Percentiles rank a stretch among this genome's conserved stretches.
These are phyloP conservation scores for Odocoileus virginianus DNA, from an alignment of 2,113 vertebrate genomes.

Conservation along the genomic window DNA sequence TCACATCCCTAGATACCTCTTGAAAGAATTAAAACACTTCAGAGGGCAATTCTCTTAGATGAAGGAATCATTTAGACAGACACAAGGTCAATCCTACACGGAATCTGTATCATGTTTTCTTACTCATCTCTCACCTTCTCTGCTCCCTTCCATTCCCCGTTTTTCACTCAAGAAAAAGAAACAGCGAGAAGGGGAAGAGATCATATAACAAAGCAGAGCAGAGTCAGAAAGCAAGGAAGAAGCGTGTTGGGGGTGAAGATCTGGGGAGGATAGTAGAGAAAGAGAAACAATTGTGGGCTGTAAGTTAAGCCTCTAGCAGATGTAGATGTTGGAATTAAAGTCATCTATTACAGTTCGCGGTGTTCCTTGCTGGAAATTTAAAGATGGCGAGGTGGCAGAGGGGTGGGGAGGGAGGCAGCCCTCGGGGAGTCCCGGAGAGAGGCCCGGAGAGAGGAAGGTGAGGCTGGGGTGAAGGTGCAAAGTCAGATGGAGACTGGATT, in stretches of 20 bases:
- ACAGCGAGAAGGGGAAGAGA: neutral
- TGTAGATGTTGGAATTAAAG: neutral
- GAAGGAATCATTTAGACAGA: neutral
- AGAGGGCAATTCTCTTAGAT: neutral
- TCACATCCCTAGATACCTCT: neutral
- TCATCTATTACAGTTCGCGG: neutral
- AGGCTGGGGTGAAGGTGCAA: neutral
- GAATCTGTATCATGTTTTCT: neutral
- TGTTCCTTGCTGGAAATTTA: neutral
- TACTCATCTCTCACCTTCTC: neutral
- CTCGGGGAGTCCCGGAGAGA: neutral
- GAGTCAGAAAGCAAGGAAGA: neutral
- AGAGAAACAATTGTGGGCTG: neutral
- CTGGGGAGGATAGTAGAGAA: neutral
- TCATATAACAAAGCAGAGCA: neutral
- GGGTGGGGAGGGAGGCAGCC: accelerated
- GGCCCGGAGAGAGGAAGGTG: neutral
- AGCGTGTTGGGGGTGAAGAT: neutral
- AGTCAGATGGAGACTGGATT: neutral
- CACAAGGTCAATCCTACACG: neutral
- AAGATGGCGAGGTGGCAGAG: neutral
- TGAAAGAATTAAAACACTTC: neutral
- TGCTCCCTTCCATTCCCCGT: neutral
- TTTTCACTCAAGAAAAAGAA: neutral
- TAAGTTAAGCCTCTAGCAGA: neutral